Evolutionary conservation across 2,797 vertebrate genomes (phyloP).

Genomic region (Picus viridis): DNA sequence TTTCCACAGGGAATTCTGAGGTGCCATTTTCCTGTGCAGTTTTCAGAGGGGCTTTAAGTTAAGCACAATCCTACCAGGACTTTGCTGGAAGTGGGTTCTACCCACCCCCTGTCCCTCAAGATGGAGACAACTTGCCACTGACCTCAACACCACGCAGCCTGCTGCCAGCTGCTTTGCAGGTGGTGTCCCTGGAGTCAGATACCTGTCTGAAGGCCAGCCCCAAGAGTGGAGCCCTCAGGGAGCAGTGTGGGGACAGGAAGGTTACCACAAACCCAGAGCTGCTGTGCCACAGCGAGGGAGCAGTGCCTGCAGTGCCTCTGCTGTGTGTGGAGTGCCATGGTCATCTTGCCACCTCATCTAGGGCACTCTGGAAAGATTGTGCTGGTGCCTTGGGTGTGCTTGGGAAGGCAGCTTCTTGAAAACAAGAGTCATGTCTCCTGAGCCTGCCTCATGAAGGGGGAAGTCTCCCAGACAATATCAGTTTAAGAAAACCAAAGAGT

Average conservation of each 20-base stretch:
- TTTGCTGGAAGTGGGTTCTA: background rate
- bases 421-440: background rate
- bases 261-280: background rate
- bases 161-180: background rate
- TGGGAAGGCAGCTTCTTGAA: background rate
- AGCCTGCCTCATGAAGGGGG: background rate
- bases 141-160: background rate
- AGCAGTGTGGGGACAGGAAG: background rate
- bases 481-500: background rate
- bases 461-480: background rate
- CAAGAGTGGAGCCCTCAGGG: background rate
- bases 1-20: background rate
- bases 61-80: background rate
- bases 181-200: background rate
- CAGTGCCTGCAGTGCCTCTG: background rate
- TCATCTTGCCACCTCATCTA: background rate
- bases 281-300: fast-evolving
- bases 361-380: background rate
- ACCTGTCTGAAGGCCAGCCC: background rate
- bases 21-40: background rate
- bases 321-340: fast-evolving
- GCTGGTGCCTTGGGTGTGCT: background rate
- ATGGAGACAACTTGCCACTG: background rate
- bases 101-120: background rate
- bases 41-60: background rate